Evolutionary conservation across 1,140 invertebrate genomes (phyloP).

Genomic region (Brachystomella parvula): DNA sequence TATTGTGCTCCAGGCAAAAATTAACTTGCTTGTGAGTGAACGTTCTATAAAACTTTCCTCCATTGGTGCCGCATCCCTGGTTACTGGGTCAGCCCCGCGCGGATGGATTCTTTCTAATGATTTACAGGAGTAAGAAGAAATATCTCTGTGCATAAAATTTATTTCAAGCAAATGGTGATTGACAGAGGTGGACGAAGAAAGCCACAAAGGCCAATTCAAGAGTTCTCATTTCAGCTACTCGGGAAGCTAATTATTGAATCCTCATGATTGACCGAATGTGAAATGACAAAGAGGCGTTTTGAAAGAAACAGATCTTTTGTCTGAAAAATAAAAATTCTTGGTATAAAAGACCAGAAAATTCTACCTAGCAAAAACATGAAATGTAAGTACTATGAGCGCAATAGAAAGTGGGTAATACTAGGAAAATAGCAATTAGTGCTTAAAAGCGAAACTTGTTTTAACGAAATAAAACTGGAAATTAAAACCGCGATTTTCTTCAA

Average conservation of each 20-base stretch:
- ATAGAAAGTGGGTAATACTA: neutral
- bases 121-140: neutral
- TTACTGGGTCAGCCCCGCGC: neutral
- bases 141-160: neutral
- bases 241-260: slow-evolving; percentile 22
- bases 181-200: neutral
- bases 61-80: neutral
- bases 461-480: too few relatives aligned
- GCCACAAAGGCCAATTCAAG: neutral
- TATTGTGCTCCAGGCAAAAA: neutral
- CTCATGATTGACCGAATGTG: slow-evolving; percentile 5
- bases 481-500: neutral
- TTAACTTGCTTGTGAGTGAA: neutral
- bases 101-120: too few relatives aligned
- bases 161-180: neutral
- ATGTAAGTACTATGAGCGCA: neutral
- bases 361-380: neutral
- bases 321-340: slow-evolving; percentile 12
- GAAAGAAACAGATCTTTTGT: neutral
- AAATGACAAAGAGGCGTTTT: too few relatives aligned
- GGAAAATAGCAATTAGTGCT: too few relatives aligned
- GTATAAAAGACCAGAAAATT: neutral
- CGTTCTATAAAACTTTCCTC: neutral
- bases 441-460: too few relatives aligned
- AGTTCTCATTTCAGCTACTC: neutral